These are phyloP conservation scores for Calliphora vomitoria DNA, from an alignment of 2,888 invertebrate species.

Conservation along the genomic window DNA sequence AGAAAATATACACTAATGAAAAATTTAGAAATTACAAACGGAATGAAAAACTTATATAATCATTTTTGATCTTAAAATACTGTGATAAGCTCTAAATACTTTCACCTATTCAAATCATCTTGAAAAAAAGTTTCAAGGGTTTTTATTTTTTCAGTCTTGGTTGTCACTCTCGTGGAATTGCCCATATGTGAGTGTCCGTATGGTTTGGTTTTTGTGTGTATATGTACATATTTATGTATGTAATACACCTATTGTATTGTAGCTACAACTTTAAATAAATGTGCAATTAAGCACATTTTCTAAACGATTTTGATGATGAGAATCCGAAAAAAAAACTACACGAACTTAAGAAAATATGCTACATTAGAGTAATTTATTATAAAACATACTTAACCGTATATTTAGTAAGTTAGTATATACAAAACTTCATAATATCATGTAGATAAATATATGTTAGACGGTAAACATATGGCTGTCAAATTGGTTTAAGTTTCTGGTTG, in stretches of 20 bases:
- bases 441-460: background rate
- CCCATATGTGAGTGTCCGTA: too few species aligned
- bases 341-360: slow-evolving; percentile 42
- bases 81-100: too few species aligned
- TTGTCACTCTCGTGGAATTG: too few species aligned
- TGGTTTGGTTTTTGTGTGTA: background rate
- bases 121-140: too few species aligned
- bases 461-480: slow-evolving; percentile 10
- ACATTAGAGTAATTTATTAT: slow-evolving; percentile 58
- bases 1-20: too few species aligned
- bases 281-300: slow-evolving; percentile 83
- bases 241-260: slow-evolving; percentile 44
- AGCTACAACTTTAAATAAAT: slow-evolving; percentile 78
- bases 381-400: background rate
- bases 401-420: background rate
- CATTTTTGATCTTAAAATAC: too few species aligned
- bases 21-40: too few species aligned
- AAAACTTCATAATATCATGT: background rate
- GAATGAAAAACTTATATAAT: too few species aligned
- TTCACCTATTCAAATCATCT: too few species aligned
- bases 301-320: slow-evolving; percentile 59
- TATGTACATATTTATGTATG: background rate
- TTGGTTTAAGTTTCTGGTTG: background rate
- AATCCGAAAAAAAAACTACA: slow-evolving; percentile 35
- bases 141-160: too few species aligned